Conservation (phyloP, 2,797 vertebrate genomes). For the Crossoptilon crossoptilon region DNA sequence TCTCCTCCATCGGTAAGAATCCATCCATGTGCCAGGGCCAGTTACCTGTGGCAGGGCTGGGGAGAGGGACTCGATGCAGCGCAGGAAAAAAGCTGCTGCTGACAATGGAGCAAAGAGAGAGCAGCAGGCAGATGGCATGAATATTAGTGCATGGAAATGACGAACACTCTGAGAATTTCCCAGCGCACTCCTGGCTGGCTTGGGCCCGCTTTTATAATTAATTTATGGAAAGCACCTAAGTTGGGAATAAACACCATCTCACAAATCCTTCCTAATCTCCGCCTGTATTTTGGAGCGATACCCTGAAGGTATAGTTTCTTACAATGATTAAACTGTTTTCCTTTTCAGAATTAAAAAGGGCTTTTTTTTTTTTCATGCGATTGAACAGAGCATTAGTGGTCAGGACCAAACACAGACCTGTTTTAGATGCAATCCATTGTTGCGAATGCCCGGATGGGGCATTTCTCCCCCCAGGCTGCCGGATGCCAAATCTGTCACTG, state of each 20-base stretch:
- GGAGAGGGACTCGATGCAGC: neutral
- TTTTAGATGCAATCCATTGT: slow-evolving; percentile 1
- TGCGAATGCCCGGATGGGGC: neutral
- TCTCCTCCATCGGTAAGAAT: neutral
- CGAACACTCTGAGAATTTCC: slow-evolving; percentile 66
- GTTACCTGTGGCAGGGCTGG: neutral
- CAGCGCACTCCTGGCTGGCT: slow-evolving; percentile 59
- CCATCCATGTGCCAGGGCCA: neutral
- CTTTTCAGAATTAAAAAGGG: slow-evolving; percentile 58
- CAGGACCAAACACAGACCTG: slow-evolving; percentile 15
- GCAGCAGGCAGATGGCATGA: slow-evolving; percentile 73
- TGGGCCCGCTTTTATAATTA: slow-evolving; percentile 73
- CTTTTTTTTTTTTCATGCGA: slow-evolving; percentile 3
- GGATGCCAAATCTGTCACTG: neutral
- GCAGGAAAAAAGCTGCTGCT: neutral
- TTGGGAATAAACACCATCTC: slow-evolving; percentile 73
- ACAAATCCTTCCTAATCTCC: slow-evolving; percentile 77
- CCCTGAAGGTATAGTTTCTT: slow-evolving; percentile 68
- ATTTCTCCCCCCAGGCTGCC: neutral
- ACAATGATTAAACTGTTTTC: slow-evolving; percentile 70
- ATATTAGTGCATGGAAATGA: slow-evolving; percentile 76
- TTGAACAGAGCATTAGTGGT: neutral
- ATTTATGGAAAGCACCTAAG: slow-evolving; percentile 78
- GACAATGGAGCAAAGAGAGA: slow-evolving; percentile 40
- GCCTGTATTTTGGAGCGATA: slow-evolving; percentile 51